Evolutionary conservation across 1,140 invertebrate species (phyloP), one percentile per base, ranked within the genome.

Genomic region (Temnothorax nylanderi): DNA sequence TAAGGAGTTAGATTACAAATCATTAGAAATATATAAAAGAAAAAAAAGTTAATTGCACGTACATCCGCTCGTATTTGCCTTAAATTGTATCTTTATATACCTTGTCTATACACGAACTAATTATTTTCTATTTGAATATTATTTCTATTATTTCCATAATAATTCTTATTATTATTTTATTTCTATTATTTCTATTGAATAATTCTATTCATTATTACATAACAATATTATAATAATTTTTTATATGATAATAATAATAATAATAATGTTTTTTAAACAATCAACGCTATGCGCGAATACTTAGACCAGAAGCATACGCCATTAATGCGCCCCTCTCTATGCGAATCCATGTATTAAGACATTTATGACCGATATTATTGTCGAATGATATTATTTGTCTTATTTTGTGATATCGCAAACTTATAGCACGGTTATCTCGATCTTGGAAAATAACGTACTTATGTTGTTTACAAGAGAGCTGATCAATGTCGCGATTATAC

Each of bases 391-490:
- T 65, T 34, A 34, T 13, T 54, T 34, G 71, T 74, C 5, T 26
- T 72, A 37, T 74, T 74, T 54, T 37, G 7, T 37, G 49, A 54
- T 54, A 74, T 74, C 32, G 18, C 6, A 54, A 74, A 13, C 49
- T 54, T 51, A 54, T 49, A 47, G 41, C 6, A 69, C 18, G 18
- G 32, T 11, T 56, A 74, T 74, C 49, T 74, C 10, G 32, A 56
- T 34, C 49, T 74, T 72, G 26, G 3, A 72, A 74, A 21, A 34
- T 54, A 7, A 54, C 32, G 5, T n/a, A 34, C 32, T 74, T 37
- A n/a, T 74, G 5, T 37, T 74, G 49, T 74, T 74, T 74, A 54
- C 18, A 56, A 21, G n/a, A 74, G 8, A 54, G 16, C 2, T 8
- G 47, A 51, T 51, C 21, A 32, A 49, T 3, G 21, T n/a, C 8